phyloP scores from a whole-genome alignment of 2,888 invertebrate species.

The Orchestes rusci region DNA sequence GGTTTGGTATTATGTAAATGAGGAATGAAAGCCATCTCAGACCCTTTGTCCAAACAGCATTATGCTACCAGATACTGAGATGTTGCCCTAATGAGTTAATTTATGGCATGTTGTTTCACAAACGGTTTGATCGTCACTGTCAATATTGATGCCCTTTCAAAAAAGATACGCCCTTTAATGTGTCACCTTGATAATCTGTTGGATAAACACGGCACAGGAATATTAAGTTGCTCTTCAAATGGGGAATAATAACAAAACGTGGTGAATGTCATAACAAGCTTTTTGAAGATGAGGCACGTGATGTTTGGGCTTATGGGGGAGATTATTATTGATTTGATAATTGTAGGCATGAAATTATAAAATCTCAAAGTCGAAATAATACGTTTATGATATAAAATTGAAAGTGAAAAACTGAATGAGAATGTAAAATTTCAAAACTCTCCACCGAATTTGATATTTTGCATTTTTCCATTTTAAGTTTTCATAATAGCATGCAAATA shows the following conservation, averaged over 20 bases:
- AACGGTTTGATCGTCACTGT: conserved; percentile 42
- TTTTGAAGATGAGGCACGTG: not conserved
- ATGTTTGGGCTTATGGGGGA: no score
- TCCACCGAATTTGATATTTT: no score
- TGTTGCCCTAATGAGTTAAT: conserved; percentile 44
- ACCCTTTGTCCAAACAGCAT: conserved; percentile 43
- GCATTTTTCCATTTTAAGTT: no score
- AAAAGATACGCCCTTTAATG: conserved; percentile 37
- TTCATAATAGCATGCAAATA: no score
- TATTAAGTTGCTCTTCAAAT: conserved; percentile 14
- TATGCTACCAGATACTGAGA: conserved; percentile 37
- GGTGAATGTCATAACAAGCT: conserved; percentile 1
- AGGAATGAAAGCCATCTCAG: conserved; percentile 37
- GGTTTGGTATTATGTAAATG: conserved; percentile 40
- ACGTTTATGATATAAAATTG: no score
- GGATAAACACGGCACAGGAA: conserved; percentile 33
- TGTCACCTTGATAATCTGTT: conserved; percentile 38
- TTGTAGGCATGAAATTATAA: no score
- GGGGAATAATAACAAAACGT: conserved; percentile 13
- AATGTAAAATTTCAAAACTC: no score
- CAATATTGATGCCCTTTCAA: conserved; percentile 41
- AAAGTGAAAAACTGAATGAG: no score
- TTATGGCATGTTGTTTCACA: conserved; percentile 44
- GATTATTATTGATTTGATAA: no score
- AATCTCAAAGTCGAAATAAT: no score